A percentile compares a stretch with the other conserved stretches of the same genome.
These are phyloP conservation scores for Heliconius hermathena DNA, from an alignment of 1,140 invertebrate species.

Conservation along the genomic window DNA sequence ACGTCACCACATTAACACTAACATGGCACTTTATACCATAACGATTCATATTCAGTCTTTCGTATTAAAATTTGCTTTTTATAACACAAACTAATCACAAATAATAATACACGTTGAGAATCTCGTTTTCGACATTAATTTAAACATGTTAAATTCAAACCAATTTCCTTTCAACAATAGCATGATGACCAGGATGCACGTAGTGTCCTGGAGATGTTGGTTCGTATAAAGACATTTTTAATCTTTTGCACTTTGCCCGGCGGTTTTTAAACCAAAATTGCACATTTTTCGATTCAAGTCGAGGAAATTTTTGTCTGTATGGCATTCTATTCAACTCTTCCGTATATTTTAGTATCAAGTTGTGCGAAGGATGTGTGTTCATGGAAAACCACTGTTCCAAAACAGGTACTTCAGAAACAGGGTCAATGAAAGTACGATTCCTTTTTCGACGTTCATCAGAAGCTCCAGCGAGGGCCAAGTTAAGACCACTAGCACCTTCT, in stretches of 20 bases:
- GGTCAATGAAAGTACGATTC: constrained; percentile 99
- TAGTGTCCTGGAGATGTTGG: constrained; percentile 78
- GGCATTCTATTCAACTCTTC: constrained; percentile 97
- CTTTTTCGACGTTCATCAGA: constrained; percentile 94
- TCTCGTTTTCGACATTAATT: constrained; percentile 1
- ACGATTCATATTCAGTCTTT: constrained; percentile 76
- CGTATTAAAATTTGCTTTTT: constrained; percentile 53
- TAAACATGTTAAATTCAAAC: constrained; percentile 49
- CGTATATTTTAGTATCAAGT: constrained; percentile 97
- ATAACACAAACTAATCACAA: constrained; percentile 42
- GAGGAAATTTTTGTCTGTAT: constrained; percentile 97
- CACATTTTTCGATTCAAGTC: constrained; percentile 98
- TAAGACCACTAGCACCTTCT: constrained; percentile 81
- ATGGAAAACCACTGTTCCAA: constrained; percentile 98
- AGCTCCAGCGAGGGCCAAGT: constrained; percentile 84
- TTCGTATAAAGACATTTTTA: constrained; percentile 93
- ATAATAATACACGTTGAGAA: constrained; percentile 12
- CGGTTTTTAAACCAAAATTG: constrained; percentile 99
- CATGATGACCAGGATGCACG: constrained; percentile 71
- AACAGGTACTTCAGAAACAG: constrained; percentile 97
- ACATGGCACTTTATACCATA: constrained; percentile 78
- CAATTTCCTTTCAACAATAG: constrained; percentile 71
- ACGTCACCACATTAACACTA: constrained; percentile 62
- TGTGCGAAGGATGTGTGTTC: constrained; percentile 98
- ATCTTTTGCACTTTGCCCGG: constrained; percentile 96